Conservation (phyloP, 2,113 vertebrate species). For the Ramphastos sulfuratus region DNA sequence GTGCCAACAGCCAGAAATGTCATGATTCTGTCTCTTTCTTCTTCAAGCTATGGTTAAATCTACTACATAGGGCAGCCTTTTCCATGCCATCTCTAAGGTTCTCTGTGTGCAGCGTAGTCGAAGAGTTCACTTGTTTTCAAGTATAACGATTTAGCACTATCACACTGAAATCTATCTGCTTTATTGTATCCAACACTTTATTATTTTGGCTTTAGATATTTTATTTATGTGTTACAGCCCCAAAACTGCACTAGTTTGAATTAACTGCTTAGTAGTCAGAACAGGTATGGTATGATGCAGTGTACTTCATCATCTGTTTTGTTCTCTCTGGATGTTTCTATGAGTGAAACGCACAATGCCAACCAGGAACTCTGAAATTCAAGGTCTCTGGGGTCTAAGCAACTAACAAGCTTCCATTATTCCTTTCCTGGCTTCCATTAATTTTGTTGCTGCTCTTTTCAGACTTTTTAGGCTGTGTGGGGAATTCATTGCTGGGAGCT, state of each 20-base stretch:
- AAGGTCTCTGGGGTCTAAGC: background rate
- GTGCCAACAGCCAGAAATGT: background rate
- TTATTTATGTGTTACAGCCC: background rate
- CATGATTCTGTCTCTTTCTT: background rate
- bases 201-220: background rate
- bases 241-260: background rate
- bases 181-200: background rate
- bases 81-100: background rate
- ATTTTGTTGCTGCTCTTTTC: constrained; percentile 26
- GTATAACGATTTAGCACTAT: background rate
- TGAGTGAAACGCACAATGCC: background rate
- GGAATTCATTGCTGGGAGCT: background rate
- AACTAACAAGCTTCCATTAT: constrained; percentile 3
- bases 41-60: background rate
- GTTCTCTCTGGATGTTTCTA: background rate
- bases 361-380: background rate
- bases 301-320: background rate
- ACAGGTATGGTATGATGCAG: background rate
- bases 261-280: background rate
- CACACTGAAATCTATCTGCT: background rate
- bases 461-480: background rate
- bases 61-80: background rate
- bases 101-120: background rate
- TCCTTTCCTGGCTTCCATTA: constrained; percentile 7
- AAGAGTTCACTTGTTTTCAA: background rate